Percentiles rank a stretch among this genome's conserved stretches.
Conservation (phyloP, 2,113 vertebrate genomes). For the Cynoglossus semilaevis region DNA sequence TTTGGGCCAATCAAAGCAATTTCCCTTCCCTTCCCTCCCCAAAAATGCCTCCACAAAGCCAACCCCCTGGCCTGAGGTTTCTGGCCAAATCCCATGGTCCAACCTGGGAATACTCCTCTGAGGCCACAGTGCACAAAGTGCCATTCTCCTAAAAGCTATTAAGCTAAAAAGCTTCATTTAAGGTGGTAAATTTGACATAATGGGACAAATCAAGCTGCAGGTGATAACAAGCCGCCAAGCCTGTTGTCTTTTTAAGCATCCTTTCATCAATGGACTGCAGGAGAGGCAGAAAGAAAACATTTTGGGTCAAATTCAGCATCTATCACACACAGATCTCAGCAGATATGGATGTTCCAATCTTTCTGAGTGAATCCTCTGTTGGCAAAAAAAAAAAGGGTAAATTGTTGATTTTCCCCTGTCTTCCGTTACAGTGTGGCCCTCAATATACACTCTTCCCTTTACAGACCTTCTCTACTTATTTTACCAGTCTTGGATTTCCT, state of each 20-base stretch:
- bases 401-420: neutral
- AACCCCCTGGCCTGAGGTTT: conserved; percentile 56
- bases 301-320: conserved; percentile 8
- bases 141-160: conserved; percentile 65
- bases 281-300: neutral
- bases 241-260: conserved; percentile 41
- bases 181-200: conserved; percentile 55
- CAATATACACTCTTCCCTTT: conserved; percentile 4
- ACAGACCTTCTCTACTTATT: conserved; percentile 22
- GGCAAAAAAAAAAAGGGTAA: conserved; percentile 18
- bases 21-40: conserved; percentile 61
- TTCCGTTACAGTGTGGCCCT: neutral
- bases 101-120: conserved; percentile 72
- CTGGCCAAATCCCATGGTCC: conserved; percentile 58
- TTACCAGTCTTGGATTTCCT: conserved; percentile 32
- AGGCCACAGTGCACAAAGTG: conserved; percentile 71
- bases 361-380: neutral
- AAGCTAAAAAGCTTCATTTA: conserved; percentile 70
- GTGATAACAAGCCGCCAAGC: conserved; percentile 58
- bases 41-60: conserved; percentile 70
- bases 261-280: conserved; percentile 9
- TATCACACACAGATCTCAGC: no score
- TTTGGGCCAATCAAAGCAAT: conserved; percentile 78
- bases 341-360: conserved; percentile 2
- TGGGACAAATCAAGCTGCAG: conserved; percentile 49